A percentile compares a stretch with the other conserved stretches of the same genome.
phyloP scores from a whole-genome alignment of 2,113 vertebrate genomes.

The Ochotona princeps region DNA sequence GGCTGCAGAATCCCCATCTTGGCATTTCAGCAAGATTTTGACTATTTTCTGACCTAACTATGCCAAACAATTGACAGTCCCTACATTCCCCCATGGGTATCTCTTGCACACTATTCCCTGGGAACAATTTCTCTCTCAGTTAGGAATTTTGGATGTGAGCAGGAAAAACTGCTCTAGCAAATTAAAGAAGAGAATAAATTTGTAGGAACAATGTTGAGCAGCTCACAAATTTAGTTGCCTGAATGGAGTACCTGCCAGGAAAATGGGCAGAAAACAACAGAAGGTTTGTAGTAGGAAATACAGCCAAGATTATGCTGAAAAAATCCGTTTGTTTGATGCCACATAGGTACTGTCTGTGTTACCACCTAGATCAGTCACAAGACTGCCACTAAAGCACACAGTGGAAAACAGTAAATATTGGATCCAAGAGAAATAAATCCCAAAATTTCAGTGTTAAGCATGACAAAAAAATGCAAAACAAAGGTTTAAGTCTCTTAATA shows the following conservation, averaged over 20 bases:
- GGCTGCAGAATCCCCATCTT: slow-evolving; percentile 43
- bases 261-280: slow-evolving; percentile 39
- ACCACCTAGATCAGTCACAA: not conserved
- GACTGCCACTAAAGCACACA: not conserved
- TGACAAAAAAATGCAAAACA: not conserved
- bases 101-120: not conserved
- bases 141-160: not conserved
- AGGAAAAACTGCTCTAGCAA: slow-evolving; percentile 9
- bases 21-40: slow-evolving; percentile 53
- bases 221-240: slow-evolving; percentile 42
- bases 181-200: slow-evolving; percentile 32
- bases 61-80: slow-evolving; percentile 2
- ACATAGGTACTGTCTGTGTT: not conserved
- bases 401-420: not conserved
- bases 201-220: not conserved
- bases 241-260: not conserved
- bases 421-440: not conserved
- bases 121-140: not conserved
- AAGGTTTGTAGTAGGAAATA: not conserved
- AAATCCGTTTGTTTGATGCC: not conserved
- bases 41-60: slow-evolving; percentile 30
- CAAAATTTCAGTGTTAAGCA: not conserved
- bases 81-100: not conserved
- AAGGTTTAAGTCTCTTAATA: not conserved
- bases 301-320: not conserved